Base-by-base conservation (phyloP, 2,888 invertebrate species). In the Drosophila multiciliata region DNA sequence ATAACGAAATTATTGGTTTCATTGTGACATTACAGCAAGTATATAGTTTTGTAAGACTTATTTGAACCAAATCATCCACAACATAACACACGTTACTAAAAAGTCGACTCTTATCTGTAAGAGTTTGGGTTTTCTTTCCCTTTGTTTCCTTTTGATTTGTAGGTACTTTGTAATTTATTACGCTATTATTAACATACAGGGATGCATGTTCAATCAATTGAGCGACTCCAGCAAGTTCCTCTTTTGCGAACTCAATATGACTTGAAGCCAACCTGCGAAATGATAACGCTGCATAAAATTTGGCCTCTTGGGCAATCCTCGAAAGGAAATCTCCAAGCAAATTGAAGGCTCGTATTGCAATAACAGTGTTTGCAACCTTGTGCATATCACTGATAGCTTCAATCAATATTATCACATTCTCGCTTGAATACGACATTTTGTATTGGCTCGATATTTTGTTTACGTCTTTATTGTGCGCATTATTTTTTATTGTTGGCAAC, bases 1-100 rank as follows among this genome's bases (percentile, higher is more conserved):
- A 91, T 9, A 91, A 42, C 12, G 90, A 85, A 54, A 77, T 63
- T 12, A 85, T 82, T 12, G 91, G 91, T 45, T 83, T 91, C 50
- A 91, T 85, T 0, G 83, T 87, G 20, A 91, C 86, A 69, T 89
- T 90, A 61, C 91, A 91, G 35, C 91, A 91, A 9, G 74, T 78
- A 6, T 84, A 81, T 17, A 91, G 65, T 53, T 91, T 82, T 6
- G 73, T 64, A 1, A 83, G 73, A 35, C 85, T 87, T 4, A 80
- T 71, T 11, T 75, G 68, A 33, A 91, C 83, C 23, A 91, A 84
- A 0, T 75, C 74, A 45, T 91, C 91, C 45, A 91, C 72, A 1
- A 82, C 78, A 36, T 81, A 78, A 61, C 91, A 91, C 7, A 78
- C 65, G 5, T 77, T 73, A 53, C 66, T 82, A 64, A 87, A 87